Base-by-base conservation (phyloP, 2,888 invertebrate genomes). In the Bellardia pandia region DNA sequence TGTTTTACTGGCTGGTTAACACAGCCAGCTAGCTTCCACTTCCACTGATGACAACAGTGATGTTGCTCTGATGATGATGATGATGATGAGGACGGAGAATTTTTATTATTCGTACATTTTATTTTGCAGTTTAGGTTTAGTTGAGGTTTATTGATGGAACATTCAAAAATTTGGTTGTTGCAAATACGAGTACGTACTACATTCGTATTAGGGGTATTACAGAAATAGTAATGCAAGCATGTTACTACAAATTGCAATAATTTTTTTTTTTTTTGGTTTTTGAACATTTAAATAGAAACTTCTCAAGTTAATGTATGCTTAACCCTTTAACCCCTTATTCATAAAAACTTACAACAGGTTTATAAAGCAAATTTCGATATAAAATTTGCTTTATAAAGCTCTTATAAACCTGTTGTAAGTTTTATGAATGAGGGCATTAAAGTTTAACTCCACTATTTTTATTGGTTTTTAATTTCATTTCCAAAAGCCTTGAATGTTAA, bases 111-210 rank as follows among this genome's bases (percentile, higher is more conserved):
- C 60, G 23, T 13, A 40, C 33, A 66, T 14, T 58, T 45, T 60
- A 14, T 51, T 86, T 66, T 53, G 1, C 30, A 16, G 30, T 80
- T 80, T 60, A 60, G n/a, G n/a, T 74, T 62, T 30, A 76, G 30
- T 48, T 66, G 64, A 64, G 40, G 40, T 75, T 82, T 86, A 86
- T 83, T 79, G 78, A 86, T 82, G 82, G 58, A 83, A 79, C 82
- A 83, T 83, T 82, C 33, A 75, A 79, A 79, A 86, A 75, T 82
- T 86, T 76, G n/a, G 30, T 80, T 58, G 68, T 56, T 58, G 33
- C 42, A 66, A 56, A n/a, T 33, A n/a, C 37, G 13, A 56, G 11
- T 33, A n/a, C 37, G 13, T 40, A 14, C 7, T 16, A 69, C 40
- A 74, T 56, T 58, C 60, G 11, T 53, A 33, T 40, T 51, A 40